Conservation (phyloP, 2,113 vertebrate genomes). For the Rhinolophus sinicus region DNA sequence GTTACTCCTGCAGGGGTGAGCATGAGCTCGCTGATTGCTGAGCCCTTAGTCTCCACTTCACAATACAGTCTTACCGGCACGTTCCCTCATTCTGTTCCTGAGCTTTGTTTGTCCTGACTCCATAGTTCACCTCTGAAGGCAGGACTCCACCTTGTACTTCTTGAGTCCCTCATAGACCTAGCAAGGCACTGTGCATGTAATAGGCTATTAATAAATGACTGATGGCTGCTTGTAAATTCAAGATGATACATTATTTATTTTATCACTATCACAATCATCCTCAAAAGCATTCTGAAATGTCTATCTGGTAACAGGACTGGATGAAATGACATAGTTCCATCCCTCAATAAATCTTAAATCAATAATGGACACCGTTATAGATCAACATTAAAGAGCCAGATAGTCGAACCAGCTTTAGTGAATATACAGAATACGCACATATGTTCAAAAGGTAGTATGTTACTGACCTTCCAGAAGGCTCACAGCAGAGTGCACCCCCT, state of each 20-base stretch:
- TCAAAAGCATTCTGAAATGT: neutral
- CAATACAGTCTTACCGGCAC: neutral
- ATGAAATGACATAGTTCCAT: neutral
- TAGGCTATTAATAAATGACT: neutral
- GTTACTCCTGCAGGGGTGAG: neutral
- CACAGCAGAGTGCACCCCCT: neutral
- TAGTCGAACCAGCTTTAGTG: neutral
- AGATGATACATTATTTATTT: neutral
- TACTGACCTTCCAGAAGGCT: neutral
- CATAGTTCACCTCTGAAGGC: neutral
- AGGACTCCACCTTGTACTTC: neutral
- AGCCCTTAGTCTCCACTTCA: neutral
- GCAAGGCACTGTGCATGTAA: neutral
- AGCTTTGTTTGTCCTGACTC: neutral
- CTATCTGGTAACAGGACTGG: neutral
- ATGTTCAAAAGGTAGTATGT: neutral
- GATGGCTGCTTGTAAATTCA: neutral
- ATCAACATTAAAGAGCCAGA: neutral
- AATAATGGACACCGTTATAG: neutral
- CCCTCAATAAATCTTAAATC: neutral
- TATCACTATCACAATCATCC: neutral
- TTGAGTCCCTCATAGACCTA: neutral
- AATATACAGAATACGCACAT: neutral
- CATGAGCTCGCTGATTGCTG: neutral
- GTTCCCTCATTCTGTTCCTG: neutral